Conservation (phyloP, 2,113 vertebrate genomes). For the Aphyosemion australe region DNA sequence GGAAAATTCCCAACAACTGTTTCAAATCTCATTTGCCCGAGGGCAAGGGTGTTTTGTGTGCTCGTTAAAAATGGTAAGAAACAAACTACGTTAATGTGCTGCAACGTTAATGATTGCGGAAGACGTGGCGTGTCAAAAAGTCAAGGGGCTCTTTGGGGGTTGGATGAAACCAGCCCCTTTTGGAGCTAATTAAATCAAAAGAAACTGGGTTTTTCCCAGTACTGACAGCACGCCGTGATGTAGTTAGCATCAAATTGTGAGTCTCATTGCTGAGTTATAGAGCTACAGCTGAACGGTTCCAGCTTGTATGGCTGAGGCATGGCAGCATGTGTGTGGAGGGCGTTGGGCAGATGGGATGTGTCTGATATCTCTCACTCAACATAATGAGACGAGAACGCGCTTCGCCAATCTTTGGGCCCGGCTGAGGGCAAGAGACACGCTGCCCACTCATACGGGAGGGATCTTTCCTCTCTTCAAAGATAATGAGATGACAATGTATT, state of each 20-base stretch:
- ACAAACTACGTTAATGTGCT: slow-evolving; percentile 21
- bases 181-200: slow-evolving; percentile 3
- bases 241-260: slow-evolving; percentile 5
- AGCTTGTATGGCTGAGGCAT: slow-evolving; percentile 54
- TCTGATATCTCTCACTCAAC: slow-evolving; percentile 75
- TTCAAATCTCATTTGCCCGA: slow-evolving; percentile 1
- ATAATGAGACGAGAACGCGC: slow-evolving; percentile 72
- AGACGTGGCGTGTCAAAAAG: slow-evolving; percentile 8
- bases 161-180: neutral
- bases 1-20: slow-evolving; percentile 7
- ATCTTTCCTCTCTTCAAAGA: slow-evolving; percentile 76
- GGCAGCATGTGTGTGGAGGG: slow-evolving; percentile 61
- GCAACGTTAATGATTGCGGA: slow-evolving; percentile 27
- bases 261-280: slow-evolving; percentile 16
- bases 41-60: slow-evolving; percentile 28
- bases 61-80: slow-evolving; percentile 29
- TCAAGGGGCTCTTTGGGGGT: slow-evolving; percentile 1
- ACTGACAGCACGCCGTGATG: slow-evolving; percentile 18
- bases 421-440: slow-evolving; percentile 73
- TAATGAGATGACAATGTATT: slow-evolving; percentile 81
- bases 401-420: slow-evolving; percentile 65
- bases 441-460: slow-evolving; percentile 70
- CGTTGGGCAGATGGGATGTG: slow-evolving; percentile 74
- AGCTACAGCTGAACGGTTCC: slow-evolving; percentile 31
- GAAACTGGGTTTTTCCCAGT: neutral